Percentiles rank a stretch among this genome's conserved stretches.
These are phyloP conservation scores for Nibea coibor DNA, from an alignment of 2,113 vertebrate species.

Conservation along the genomic window DNA sequence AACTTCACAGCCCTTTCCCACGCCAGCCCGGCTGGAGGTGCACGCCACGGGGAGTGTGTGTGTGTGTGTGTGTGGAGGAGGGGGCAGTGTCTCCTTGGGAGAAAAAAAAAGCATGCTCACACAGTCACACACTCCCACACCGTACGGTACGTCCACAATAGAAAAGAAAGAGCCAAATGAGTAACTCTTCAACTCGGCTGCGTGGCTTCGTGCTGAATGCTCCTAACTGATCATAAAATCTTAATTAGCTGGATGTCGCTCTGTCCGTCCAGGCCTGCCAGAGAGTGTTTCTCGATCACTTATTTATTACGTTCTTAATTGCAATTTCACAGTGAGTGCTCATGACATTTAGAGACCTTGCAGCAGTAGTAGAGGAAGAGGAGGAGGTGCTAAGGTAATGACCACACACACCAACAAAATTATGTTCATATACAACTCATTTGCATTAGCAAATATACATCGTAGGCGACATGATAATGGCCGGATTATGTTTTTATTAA, in stretches of 20 bases:
- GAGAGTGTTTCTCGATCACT: slow-evolving; percentile 60
- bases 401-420: slow-evolving; percentile 7
- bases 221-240: slow-evolving; percentile 77
- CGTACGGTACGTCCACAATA: background rate
- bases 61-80: background rate
- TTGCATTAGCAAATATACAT: background rate
- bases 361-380: slow-evolving; percentile 66
- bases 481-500: background rate
- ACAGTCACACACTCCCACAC: background rate
- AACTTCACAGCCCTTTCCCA: slow-evolving; percentile 74
- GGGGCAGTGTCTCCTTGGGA: background rate
- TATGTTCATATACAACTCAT: background rate
- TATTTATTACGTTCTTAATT: slow-evolving; percentile 83
- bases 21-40: slow-evolving; percentile 42
- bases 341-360: slow-evolving; percentile 84
- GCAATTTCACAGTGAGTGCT: slow-evolving; percentile 84
- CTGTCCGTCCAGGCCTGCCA: slow-evolving; percentile 55
- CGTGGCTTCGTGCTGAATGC: slow-evolving; percentile 24
- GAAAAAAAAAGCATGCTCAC: slow-evolving; percentile 1
- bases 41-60: slow-evolving; percentile 3
- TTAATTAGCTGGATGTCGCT: slow-evolving; percentile 74
- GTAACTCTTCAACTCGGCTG: slow-evolving; percentile 2
- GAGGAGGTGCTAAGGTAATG: slow-evolving; percentile 39
- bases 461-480: background rate
- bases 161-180: slow-evolving; percentile 6